Conservation (phyloP, 2,797 vertebrate species). For the Sebastiscus albofasciatus region DNA sequence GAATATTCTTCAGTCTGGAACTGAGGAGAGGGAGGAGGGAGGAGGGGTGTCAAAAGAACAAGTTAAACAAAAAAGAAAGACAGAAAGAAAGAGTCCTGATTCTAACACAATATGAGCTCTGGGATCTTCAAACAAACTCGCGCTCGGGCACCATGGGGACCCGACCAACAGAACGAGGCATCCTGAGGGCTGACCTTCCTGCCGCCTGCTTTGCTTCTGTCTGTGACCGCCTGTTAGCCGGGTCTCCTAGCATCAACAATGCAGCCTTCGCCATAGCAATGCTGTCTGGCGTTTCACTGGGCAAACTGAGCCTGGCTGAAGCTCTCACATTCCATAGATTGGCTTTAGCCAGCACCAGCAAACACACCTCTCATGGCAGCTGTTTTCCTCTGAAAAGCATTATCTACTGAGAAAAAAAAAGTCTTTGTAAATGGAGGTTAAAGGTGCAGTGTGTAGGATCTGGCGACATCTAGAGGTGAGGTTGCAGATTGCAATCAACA, state of each 20-base stretch:
- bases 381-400: slow-evolving; percentile 6
- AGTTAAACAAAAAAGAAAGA: slow-evolving; percentile 25
- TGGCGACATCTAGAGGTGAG: too few relatives aligned
- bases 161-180: slow-evolving; percentile 84
- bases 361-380: slow-evolving; percentile 27
- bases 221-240: slow-evolving; percentile 86
- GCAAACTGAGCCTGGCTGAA: slow-evolving; percentile 83
- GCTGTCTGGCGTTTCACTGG: slow-evolving; percentile 83
- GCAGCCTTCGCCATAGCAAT: slow-evolving; percentile 86
- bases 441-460: too few relatives aligned
- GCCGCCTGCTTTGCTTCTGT: slow-evolving; percentile 82
- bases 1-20: slow-evolving; percentile 31
- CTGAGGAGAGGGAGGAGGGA: slow-evolving; percentile 20
- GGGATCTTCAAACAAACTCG: slow-evolving; percentile 97
- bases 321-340: slow-evolving; percentile 63
- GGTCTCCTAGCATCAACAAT: slow-evolving; percentile 86
- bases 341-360: slow-evolving; percentile 19
- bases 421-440: slow-evolving; percentile 8
- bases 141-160: slow-evolving; percentile 89
- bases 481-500: too few relatives aligned
- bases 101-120: slow-evolving; percentile 86
- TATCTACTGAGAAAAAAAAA: not conserved
- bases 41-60: slow-evolving; percentile 6
- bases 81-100: slow-evolving; percentile 66
- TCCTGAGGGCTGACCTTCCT: slow-evolving; percentile 89